phyloP scores from a whole-genome alignment of 2,888 invertebrate species.

The Chironomus tentans region DNA sequence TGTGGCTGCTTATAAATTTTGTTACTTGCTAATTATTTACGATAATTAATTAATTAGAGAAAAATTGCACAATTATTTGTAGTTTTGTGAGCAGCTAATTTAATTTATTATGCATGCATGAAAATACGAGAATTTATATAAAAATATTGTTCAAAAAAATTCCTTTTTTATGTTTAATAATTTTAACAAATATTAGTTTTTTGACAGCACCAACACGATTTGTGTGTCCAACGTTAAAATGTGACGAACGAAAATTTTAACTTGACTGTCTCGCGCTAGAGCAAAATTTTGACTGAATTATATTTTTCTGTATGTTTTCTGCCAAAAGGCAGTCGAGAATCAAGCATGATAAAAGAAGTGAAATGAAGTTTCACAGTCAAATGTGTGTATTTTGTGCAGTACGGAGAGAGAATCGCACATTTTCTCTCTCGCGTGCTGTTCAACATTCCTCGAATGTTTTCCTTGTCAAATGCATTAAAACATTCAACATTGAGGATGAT shows the following conservation, averaged over 20 bases:
- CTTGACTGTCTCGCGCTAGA: slow-evolving; percentile 7
- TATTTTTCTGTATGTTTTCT: not conserved
- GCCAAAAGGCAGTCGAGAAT: not conserved
- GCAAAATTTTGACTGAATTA: slow-evolving; percentile 13
- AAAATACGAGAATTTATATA: too few species aligned
- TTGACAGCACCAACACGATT: too few species aligned
- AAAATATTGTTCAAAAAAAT: too few species aligned
- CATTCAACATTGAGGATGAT: not conserved
- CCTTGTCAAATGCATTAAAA: not conserved
- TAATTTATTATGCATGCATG: too few species aligned
- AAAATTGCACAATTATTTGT: not conserved
- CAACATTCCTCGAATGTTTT: too few species aligned
- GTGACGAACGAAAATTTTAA: not conserved
- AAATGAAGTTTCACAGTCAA: not conserved
- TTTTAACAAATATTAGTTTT: not conserved
- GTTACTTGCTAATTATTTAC: not conserved
- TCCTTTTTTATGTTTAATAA: not conserved
- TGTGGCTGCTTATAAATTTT: not conserved
- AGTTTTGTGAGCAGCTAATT: too few species aligned
- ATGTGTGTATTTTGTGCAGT: not conserved
- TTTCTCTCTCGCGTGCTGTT: not conserved
- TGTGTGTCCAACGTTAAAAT: too few species aligned
- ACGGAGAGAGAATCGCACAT: not conserved
- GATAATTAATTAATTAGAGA: not conserved
- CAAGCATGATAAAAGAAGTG: not conserved